Conservation (phyloP, 2,797 vertebrate genomes). For the Epinephelus malabaricus region DNA sequence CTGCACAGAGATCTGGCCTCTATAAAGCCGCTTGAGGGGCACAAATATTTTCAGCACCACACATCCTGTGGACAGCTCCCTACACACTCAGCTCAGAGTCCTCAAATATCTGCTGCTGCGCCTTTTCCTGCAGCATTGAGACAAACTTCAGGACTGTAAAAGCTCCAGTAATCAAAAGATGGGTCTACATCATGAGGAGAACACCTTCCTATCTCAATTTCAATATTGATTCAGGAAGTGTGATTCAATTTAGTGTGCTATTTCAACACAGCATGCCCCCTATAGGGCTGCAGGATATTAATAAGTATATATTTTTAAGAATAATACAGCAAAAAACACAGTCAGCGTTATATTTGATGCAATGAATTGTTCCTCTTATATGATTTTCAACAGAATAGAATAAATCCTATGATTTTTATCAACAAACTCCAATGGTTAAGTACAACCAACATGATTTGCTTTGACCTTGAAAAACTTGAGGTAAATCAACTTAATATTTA, state of each 20-base stretch:
- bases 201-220: background rate
- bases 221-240: background rate
- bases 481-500: too few species aligned
- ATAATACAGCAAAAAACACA: background rate
- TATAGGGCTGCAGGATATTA: too few species aligned
- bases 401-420: too few species aligned
- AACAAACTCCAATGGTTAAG: too few species aligned
- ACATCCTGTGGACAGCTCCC: slow-evolving; percentile 77
- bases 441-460: too few species aligned
- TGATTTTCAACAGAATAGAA: too few species aligned
- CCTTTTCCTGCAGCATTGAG: background rate
- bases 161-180: background rate
- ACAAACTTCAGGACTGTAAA: background rate
- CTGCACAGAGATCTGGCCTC: slow-evolving; percentile 12
- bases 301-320: background rate
- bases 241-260: background rate
- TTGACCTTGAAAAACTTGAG: too few species aligned
- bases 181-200: background rate
- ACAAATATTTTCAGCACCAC: slow-evolving; percentile 79
- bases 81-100: background rate
- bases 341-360: background rate
- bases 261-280: background rate
- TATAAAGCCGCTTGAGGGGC: slow-evolving; percentile 17
- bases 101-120: background rate
- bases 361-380: background rate